Evolutionary conservation across 2,888 invertebrate species (phyloP), one percentile per base, ranked within the genome.

Genomic region (Erebia epiphron): DNA sequence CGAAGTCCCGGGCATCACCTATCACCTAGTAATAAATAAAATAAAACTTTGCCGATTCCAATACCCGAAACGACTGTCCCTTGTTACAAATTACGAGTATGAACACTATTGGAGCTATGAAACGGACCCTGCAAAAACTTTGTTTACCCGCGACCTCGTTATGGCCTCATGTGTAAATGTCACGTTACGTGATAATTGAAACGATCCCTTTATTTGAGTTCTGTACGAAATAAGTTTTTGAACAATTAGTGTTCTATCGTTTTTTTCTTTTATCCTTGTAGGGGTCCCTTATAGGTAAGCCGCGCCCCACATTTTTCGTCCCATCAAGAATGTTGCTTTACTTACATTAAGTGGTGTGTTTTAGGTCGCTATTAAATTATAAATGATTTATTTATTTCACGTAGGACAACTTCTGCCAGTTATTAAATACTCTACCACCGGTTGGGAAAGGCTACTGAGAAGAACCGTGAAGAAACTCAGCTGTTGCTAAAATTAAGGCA

Each of bases 141-240:
- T 54, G 41, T 46, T 18, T 16, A 46, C 16, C 41, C 52, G 49
- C 26, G n/a, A 49, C 49, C 50, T 50, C 49, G 16, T 62, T 63
- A 73, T 70, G 66, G 58, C 68, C 50, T 68, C 61, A 46, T 68
- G 57, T 73, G 68, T 70, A 60, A 73, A 63, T 57, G 67, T 68
- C 63, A 70, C 65, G 64, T 41, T 68, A 43, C 57, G 58, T 56
- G 67, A 57, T 68, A 66, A 68, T 63, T 67, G 73, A 54, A 70
- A 67, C 62, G 57, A 58, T 52, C 54, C 46, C 49, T 57, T 60
- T 35, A 14, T 62, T 46, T 49, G 10, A 14, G 14, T 68, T 60
- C 64, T 60, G 63, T 64, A 63, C 16, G 21, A 58, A 67, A 71
- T 21, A 18, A 65, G 65, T 65, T 65, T 58, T 14, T n/a, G 3